Evolutionary conservation across 2,113 vertebrate genomes (phyloP).

Genomic region (Hemichromis elongatus): DNA sequence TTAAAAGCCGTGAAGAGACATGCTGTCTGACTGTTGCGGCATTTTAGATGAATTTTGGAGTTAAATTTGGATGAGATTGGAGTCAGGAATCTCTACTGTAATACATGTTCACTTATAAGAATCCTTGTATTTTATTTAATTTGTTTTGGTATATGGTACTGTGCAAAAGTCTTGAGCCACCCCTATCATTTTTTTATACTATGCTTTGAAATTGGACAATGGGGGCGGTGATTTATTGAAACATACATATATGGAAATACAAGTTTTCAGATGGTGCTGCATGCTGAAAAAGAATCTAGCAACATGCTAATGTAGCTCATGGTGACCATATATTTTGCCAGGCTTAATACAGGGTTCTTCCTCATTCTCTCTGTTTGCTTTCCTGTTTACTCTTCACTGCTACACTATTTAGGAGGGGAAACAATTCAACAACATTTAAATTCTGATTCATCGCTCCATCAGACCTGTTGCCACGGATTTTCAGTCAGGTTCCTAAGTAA

Average conservation of each 20-base stretch:
- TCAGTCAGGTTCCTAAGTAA: neutral
- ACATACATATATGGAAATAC: neutral
- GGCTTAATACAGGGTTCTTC: neutral
- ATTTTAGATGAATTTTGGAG: neutral
- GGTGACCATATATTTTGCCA: neutral
- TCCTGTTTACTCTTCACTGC: neutral
- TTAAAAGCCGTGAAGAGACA: neutral
- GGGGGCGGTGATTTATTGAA: rapidly evolving
- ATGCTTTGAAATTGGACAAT: neutral
- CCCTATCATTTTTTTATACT: neutral
- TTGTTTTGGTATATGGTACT: neutral
- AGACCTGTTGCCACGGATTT: neutral
- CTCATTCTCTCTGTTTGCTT: neutral
- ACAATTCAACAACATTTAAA: neutral
- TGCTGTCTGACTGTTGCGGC: neutral
- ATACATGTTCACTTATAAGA: neutral
- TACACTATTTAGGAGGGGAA: neutral
- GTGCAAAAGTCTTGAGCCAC: neutral
- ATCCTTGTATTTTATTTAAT: neutral
- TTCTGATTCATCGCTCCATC: neutral
- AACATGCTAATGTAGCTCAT: neutral
- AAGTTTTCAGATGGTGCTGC: neutral
- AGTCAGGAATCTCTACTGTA: neutral
- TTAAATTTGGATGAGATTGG: neutral
- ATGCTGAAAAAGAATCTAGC: neutral